Base-by-base conservation (phyloP, 2,888 invertebrate species). In the Acanthopleura granulata region DNA sequence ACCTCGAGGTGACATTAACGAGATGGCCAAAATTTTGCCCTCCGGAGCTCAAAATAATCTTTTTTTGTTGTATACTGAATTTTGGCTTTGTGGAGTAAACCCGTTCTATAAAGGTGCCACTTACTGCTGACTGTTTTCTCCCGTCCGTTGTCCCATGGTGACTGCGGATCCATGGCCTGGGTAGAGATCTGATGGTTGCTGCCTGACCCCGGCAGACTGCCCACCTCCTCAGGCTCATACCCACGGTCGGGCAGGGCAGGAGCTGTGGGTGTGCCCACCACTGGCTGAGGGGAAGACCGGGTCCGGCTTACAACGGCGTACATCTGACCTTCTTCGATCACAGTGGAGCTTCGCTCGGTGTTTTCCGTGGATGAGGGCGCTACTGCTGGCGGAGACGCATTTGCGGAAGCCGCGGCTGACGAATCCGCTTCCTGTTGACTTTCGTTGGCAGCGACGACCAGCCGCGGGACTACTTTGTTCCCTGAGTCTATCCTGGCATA, bases 401-500 rank as follows among this genome's bases (percentile, higher is more conserved):
- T 66, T 6, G 66, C 66, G 3, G 66, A 66, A 3, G 66, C 66
- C 16, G 66, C 66, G 1, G 66, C 66, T 22, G 66, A 66, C 6
- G 14, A 27, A 66, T 66, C 66, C 18, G 3, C 22, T 12, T 22
- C 22, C 57, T 4, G 57, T 3, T 6, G 22, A 14, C 27, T 27
- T 18, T 27, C 66, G 29, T 66, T 18, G 6, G 66, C 29, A 25
- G 16, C 18, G 66, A 16, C 16, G 3, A 27, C 18, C 3, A 27
- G 29, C 29, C 27, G 16, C 29, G 66, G 22, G 22, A 25, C 25
- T 16, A 66, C 66, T 66, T 66, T 22, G 29, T 66, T 66, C 4
- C 66, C 66, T 3, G 66, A 66, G 29, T 66, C 66, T 22, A 66
- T 66, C 6, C 29, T 22, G 25, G 66, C 66, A 27, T 66, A 66